Conservation (phyloP, 2,797 vertebrate genomes). For the Cuculus canorus region DNA sequence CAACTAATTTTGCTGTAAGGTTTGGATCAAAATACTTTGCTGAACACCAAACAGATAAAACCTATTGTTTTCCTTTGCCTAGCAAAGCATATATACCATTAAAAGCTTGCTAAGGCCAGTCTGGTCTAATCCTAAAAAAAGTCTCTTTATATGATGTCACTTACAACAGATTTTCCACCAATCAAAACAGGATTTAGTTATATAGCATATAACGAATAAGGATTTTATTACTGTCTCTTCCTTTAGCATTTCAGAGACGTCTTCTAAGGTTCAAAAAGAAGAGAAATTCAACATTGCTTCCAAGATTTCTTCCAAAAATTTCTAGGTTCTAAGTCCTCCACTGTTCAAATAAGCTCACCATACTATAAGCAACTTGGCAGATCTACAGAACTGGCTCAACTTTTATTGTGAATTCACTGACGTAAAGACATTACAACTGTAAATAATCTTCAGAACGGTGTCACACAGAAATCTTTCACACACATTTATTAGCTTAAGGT, state of each 20-base stretch:
- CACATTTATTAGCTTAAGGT: not conserved
- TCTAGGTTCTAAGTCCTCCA: not conserved
- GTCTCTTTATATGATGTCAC: not conserved
- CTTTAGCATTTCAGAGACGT: not conserved
- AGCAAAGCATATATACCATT: not conserved
- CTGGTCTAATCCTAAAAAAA: not conserved
- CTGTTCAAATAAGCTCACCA: not conserved
- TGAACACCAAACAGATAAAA: not conserved
- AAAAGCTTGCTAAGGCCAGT: not conserved
- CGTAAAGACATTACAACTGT: not conserved
- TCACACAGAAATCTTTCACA: not conserved
- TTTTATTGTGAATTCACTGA: not conserved
- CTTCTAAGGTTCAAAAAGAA: not conserved
- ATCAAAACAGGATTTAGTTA: not conserved
- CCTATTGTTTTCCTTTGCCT: not conserved
- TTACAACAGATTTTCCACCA: not conserved
- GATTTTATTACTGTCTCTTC: not conserved
- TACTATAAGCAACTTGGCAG: not conserved
- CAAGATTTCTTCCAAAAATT: not conserved
- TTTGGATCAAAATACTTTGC: not conserved
- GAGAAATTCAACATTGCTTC: not conserved
- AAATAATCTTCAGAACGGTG: not conserved
- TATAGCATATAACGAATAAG: not conserved
- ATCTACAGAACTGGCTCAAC: not conserved
- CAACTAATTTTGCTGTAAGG: not conserved